Percentiles rank a stretch among this genome's conserved stretches.
These are phyloP conservation scores for Pituophis catenifer DNA, from an alignment of 2,113 vertebrate genomes.

Conservation along the genomic window DNA sequence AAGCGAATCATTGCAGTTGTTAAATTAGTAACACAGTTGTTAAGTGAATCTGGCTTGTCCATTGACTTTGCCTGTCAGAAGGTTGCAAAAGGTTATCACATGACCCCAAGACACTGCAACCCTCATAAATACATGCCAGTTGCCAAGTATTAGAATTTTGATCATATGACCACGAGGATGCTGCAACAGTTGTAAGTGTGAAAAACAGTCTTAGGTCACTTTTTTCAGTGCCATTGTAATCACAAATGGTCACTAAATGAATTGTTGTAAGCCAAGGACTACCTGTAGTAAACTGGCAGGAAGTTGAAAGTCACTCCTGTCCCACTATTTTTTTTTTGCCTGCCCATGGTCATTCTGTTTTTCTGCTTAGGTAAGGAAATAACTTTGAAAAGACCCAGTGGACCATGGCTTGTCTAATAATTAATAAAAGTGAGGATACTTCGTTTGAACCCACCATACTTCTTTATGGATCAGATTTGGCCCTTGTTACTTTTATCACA, in stretches of 20 bases:
- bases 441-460: background rate
- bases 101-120: background rate
- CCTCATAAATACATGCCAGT: background rate
- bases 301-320: background rate
- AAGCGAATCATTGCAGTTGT: background rate
- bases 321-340: background rate
- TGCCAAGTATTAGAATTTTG: background rate
- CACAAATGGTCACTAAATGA: background rate
- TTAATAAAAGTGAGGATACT: background rate
- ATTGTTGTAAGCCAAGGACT: background rate
- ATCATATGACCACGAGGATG: background rate
- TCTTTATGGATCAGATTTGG: background rate
- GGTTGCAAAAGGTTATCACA: background rate
- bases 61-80: background rate
- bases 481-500: conserved; percentile 5
- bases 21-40: background rate
- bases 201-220: background rate
- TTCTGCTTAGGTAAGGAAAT: background rate
- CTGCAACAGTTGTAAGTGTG: background rate
- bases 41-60: background rate
- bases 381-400: background rate
- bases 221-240: background rate
- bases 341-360: background rate
- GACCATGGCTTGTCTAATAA: background rate
- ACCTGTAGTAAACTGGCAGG: background rate